Evolutionary conservation across 2,888 invertebrate species (phyloP), one percentile per base, ranked within the genome.

Genomic region (Ptilodon capucinus): DNA sequence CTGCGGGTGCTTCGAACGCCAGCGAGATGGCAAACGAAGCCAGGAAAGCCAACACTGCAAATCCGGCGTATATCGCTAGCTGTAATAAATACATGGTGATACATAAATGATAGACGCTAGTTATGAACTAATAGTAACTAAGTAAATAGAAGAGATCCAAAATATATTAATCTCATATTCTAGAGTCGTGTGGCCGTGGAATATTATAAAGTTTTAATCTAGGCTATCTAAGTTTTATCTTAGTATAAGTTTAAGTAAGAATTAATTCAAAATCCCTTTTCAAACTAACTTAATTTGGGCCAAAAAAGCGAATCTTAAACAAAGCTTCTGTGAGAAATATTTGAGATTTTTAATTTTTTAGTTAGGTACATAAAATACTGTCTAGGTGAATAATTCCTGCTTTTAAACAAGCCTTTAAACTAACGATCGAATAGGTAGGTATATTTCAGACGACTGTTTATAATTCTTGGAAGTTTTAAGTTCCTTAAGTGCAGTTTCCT

Each of bases 1-100:
- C 95, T 40, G 95, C 92, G 0, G 97, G 97, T n/a, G 96, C 95
- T 76, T 97, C 97, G 71, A 96, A 94, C 1, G 94, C 91, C 64
- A 96, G 83, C 8, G 96, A 96, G 53, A 97, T 93, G 60, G 94
- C 92, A 75, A 96, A 96, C 0, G 96, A 95, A 28, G 93, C 82
- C 44, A 95, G 71, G 79, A 96, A 96, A 3, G 97, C 95, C 57
- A 95, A 92, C 23, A 96, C 95, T 17, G 95, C 92, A 72, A 96
- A 97, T 7, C 97, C 97, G 51, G 94, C 93, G 79, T 94, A 95
- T 55, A 95, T 91, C 11, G 81, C 80, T 30, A 91, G 71, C 91
- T 91, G 85, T 11, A 71, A 63, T 70, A 41, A 32, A 14, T 51
- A 55, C 42, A 42, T 32, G 13, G 48, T 47, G 36, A 18, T 47